Evolutionary conservation across 2,113 vertebrate species (phyloP), one percentile per base, ranked within the genome.

Genomic region (Paradoxurus hermaphroditus): DNA sequence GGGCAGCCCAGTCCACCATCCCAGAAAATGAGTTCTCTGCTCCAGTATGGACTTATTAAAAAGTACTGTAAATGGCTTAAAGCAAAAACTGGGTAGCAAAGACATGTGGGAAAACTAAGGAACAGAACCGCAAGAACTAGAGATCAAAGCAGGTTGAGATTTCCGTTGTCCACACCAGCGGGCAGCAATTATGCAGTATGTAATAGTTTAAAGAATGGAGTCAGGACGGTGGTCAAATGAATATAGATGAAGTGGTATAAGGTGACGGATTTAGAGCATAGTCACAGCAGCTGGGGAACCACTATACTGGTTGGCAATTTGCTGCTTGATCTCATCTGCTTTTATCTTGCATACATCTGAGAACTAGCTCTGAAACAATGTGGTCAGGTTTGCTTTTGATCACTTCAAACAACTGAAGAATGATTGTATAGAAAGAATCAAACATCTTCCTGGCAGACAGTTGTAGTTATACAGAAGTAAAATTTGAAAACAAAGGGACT

Each of bases 401-500:
- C 56, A 68, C 34, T 91, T 96, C 75, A 62, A 77, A 67, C 19
- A 75, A 15, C 15, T 77, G 19, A 14, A 56, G 62, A 51, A 13
- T 51, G 62, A 65, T 34, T 56, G 11, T 29, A 41, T n/a, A 87
- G 63, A 29, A 62, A 94, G 83, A 94, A 78, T 83, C 36, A 78
- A 78, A 31, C 6, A 29, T 18, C 11, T 88, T 89, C 49, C 53
- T 81, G 41, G 39, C 25, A 87, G 56, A n/a, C 1, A 34, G 12
- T 13, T 75, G 27, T 67, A 88, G 62, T 56, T 53, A 73, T 36
- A 85, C 29, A 67, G 29, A 65, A 65, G 53, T 65, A 65, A 89
- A 97, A 81, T 85, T 51, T 51, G 39, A 86, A 75, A 75, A 68
- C 56, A 90, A 85, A 94, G 49, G 68, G 49, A 94, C 18, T 41